Percentiles rank a stretch among this genome's conserved stretches.
These are phyloP conservation scores for Epinephelus awoara DNA, from an alignment of 2,797 vertebrate species.

Conservation along the genomic window DNA sequence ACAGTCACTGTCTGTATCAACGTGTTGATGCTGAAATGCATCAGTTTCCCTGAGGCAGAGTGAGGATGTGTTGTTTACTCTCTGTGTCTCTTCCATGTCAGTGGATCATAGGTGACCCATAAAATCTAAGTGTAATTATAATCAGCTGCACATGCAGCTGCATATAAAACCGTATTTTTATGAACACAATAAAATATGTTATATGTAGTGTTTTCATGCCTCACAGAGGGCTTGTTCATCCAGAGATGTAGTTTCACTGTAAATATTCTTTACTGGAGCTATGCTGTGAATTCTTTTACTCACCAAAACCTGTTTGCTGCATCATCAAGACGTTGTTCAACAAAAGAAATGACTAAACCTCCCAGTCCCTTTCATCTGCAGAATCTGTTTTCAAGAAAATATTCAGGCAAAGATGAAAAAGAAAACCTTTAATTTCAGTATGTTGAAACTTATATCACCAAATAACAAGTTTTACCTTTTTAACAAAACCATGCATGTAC, in stretches of 20 bases:
- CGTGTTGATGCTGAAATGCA: not conserved
- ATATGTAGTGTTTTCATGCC: not conserved
- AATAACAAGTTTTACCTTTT: too few species aligned
- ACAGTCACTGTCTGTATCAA: not conserved
- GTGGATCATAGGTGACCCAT: slow-evolving; percentile 3
- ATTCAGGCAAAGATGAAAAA: too few species aligned
- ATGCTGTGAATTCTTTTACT: not conserved
- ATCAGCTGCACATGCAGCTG: not conserved
- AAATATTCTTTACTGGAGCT: not conserved
- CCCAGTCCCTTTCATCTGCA: too few species aligned
- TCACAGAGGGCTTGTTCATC: not conserved
- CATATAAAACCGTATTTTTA: not conserved
- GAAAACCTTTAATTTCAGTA: too few species aligned
- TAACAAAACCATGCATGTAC: too few species aligned
- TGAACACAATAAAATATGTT: not conserved
- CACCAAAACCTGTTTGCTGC: not conserved
- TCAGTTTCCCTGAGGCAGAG: not conserved
- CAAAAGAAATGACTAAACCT: too few species aligned
- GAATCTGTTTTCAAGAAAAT: too few species aligned
- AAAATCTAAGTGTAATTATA: slow-evolving; percentile 2
- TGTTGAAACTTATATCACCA: too few species aligned
- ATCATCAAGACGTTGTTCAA: not conserved
- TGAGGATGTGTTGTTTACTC: not conserved
- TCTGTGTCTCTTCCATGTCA: slow-evolving; percentile 3
- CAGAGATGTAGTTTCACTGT: too few species aligned